Evolutionary conservation across 2,113 vertebrate species (phyloP).

Genomic region (Corynorhinus townsendii): DNA sequence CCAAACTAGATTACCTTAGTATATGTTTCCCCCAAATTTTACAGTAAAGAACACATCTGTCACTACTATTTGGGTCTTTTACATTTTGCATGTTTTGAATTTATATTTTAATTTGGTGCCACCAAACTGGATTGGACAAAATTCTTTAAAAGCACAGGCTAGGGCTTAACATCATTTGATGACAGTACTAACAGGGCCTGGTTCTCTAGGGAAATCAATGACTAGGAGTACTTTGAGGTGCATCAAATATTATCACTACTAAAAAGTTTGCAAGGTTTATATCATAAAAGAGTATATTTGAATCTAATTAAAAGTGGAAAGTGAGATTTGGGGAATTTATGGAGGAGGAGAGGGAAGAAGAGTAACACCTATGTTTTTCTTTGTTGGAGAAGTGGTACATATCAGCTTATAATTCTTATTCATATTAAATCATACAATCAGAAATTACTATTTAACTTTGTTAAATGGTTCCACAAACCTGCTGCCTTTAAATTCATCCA

Average conservation of each 20-base stretch:
- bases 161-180: not conserved
- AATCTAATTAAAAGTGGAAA: not conserved
- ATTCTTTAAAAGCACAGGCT: not conserved
- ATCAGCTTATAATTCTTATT: not conserved
- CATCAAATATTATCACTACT: not conserved
- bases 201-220: not conserved
- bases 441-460: constrained; percentile 27
- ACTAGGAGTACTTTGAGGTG: not conserved
- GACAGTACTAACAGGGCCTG: not conserved
- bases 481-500: constrained; percentile 16
- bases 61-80: not conserved
- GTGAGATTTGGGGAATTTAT: not conserved
- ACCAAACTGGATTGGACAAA: not conserved
- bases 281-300: constrained; percentile 5
- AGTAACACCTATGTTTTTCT: not conserved
- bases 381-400: not conserved
- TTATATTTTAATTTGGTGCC: constrained; percentile 13
- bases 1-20: constrained; percentile 12
- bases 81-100: not conserved
- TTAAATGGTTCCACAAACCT: not conserved
- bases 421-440: not conserved
- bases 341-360: not conserved
- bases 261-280: not conserved
- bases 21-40: not conserved
- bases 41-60: not conserved